Percentiles rank a stretch among this genome's conserved stretches.
phyloP scores from a whole-genome alignment of 2,888 invertebrate species.

The Polia nebulosa region DNA sequence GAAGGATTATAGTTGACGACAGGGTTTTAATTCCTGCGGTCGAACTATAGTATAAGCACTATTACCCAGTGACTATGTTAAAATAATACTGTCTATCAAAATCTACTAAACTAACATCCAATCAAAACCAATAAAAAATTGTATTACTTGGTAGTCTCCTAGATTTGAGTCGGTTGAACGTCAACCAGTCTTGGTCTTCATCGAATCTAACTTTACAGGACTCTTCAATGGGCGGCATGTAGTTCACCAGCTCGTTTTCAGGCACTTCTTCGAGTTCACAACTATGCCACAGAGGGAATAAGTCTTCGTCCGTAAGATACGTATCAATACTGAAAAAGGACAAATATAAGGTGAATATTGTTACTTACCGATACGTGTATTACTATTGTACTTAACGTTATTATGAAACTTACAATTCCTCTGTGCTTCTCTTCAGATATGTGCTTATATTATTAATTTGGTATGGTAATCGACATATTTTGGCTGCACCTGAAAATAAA shows the following conservation, averaged over 20 bases:
- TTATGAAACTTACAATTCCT: slow-evolving; percentile 77
- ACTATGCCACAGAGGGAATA: slow-evolving; percentile 83
- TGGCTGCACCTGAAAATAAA: slow-evolving; percentile 65
- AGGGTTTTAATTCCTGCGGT: too few species aligned
- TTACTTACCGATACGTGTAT: background rate
- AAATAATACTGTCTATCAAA: background rate
- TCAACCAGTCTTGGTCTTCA: slow-evolving; percentile 60
- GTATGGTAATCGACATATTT: slow-evolving; percentile 74
- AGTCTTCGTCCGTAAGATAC: slow-evolving; percentile 73
- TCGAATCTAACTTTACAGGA: slow-evolving; percentile 89
- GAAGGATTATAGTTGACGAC: background rate
- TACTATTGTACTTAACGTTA: background rate
- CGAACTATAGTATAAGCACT: background rate
- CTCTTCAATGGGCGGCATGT: slow-evolving; percentile 88
- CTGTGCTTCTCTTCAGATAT: slow-evolving; percentile 73
- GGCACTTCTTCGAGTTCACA: slow-evolving; percentile 79
- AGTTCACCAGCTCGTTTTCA: slow-evolving; percentile 79
- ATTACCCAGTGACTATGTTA: too few species aligned
- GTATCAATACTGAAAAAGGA: slow-evolving; percentile 74
- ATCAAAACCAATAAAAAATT: background rate
- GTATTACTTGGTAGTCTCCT: slow-evolving; percentile 59
- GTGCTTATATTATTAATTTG: slow-evolving; percentile 65
- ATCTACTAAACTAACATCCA: background rate
- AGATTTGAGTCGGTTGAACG: slow-evolving; percentile 65
- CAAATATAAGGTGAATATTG: background rate